These are phyloP conservation scores for Phyllotis vaccarum DNA, from an alignment of 2,797 vertebrate species.

Conservation along the genomic window DNA sequence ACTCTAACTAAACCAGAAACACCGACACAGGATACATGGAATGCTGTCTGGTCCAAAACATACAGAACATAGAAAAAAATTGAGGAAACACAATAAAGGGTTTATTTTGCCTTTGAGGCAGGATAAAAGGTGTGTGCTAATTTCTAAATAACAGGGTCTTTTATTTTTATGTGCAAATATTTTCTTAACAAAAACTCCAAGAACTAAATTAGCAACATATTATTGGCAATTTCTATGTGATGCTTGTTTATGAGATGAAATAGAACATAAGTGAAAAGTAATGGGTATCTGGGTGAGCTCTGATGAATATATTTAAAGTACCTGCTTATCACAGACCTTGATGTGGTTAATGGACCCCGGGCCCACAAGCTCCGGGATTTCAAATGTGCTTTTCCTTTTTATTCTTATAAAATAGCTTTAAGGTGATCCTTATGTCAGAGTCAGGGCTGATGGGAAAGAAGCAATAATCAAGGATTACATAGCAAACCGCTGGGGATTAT, in stretches of 20 bases:
- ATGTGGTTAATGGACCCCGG: background rate
- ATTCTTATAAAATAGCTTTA: background rate
- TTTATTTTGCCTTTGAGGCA: constrained; percentile 71
- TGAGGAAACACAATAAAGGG: constrained; percentile 75
- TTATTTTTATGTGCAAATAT: constrained; percentile 72
- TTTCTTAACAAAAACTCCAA: constrained; percentile 78
- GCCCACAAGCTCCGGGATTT: constrained; percentile 4
- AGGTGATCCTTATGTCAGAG: background rate
- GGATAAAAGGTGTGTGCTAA: constrained; percentile 76
- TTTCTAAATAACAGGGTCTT: constrained; percentile 71
- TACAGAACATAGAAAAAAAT: constrained; percentile 75
- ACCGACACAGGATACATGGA: constrained; percentile 65
- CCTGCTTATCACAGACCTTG: constrained; percentile 10
- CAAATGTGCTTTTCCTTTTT: background rate
- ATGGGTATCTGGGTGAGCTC: constrained; percentile 35
- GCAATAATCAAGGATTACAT: background rate
- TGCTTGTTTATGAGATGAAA: constrained; percentile 69
- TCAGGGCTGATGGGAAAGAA: background rate
- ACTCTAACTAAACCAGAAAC: constrained; percentile 77
- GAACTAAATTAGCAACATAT: constrained; percentile 63
- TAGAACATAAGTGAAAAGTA: constrained; percentile 59
- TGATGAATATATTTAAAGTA: constrained; percentile 57
- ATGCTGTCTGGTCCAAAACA: constrained; percentile 76
- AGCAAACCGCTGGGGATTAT: background rate
- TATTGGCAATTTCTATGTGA: constrained; percentile 65